Evolutionary conservation across 2,888 invertebrate species (phyloP), one percentile per base, ranked within the genome.

Genomic region (Liodrosophila aerea): DNA sequence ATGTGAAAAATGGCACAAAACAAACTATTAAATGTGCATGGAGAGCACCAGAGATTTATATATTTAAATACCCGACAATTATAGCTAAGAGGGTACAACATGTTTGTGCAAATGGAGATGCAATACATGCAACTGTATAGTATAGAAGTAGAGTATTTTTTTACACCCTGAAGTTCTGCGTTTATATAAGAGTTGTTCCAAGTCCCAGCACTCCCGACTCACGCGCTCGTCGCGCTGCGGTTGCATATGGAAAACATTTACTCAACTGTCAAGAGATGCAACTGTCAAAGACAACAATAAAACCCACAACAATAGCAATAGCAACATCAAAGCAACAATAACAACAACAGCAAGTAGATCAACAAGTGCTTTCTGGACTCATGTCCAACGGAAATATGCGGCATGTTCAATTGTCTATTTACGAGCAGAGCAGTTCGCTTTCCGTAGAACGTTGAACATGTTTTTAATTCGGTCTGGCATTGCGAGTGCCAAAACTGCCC

Each of bases 1-100:
- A 78, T 85, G 85, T 53, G 83, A 82, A 85, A 77, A 75, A 53
- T 65, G 58, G 39, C 61, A 61, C 62, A 75, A 67, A 82, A 68
- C 61, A 61, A 59, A 63, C 53, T 60, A 22, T 22, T 22, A 22
- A 22, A 22, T 22, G 22, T 22, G 22, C 22, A 22, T 22, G 22
- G 39, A 49, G 36, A 12, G 59, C 15, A 16, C 31, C 37, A 54
- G 46, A 7, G 22, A 22, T 22, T 22, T 22, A 22, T 22, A 22
- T 22, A 22, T 22, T 22, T 22, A 22, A 4, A 22, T 7, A 8
- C 2, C 13, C 12, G 4, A 7, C 8, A 16, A 2, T 13, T 12
- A 36, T 8, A 12, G 22, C 22, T 5, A 22, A 22, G 22, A 22
- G 22, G 22, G 22, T 22, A 22, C 5, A 22, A 2, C 22, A 22